Base-by-base conservation (phyloP, 2,113 vertebrate genomes). In the Nesogale talazaci region DNA sequence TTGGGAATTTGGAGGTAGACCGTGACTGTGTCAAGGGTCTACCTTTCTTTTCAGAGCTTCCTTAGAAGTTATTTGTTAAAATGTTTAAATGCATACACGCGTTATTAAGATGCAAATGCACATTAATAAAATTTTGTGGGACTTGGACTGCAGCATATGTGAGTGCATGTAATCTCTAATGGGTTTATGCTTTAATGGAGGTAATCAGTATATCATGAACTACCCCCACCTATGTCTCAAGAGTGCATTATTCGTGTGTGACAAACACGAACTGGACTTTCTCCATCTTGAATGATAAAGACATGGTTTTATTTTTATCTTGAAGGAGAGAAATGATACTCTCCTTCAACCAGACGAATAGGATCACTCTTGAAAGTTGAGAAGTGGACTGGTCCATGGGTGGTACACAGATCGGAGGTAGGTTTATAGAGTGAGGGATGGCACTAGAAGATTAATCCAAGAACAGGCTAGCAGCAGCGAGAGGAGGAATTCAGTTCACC, bases 231-330 rank as follows among this genome's bases (percentile, higher is more conserved):
- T 52, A 67, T 15, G 27, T 46, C 10, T 52, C 46, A 52, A 7
- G 92, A 92, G 88, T 86, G 91, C 94, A 1, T 88, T 89, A 69
- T 91, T 94, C 17, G 1, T 12, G 84, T 70, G 42, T 17, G 80
- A 83, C 69, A 84, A 95, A 81, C 83, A 3, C 38, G 56, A 10
- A 0, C 42, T 0, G 38, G 52, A 83, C 90, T 87, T 91, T 93
- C 75, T 27, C 0, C 88, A 76, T 36, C 34, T 5, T 2, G 72
- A 90, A 17, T 61, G 91, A 91, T 86, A 76, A 87, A 85, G 83
- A 78, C 23, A 2, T 36, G 57, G 72, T 90, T 57, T 88, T 89
- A 23, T 15, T 85, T 76, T 91, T 85, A 34, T 9, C 70, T 90
- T 42, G 29, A 74, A 42, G 79, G 76, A 42, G 79, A 79, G 25